Evolutionary conservation across 2,113 vertebrate genomes (phyloP).

Genomic region (Terrapene triunguis): DNA sequence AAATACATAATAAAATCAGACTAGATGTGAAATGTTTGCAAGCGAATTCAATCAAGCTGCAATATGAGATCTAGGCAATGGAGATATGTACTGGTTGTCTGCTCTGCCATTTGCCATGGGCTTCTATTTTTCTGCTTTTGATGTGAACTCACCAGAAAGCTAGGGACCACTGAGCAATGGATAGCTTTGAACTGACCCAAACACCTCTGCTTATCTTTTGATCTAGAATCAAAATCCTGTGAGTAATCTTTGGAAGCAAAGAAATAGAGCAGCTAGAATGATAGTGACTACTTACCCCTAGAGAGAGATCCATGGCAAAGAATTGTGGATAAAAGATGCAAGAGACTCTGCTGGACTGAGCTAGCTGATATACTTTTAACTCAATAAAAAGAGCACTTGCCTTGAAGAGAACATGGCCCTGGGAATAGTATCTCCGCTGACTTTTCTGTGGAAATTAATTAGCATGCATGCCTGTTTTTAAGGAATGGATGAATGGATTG

Average conservation of each 20-base stretch:
- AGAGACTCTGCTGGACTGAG: neutral
- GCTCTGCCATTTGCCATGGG: neutral
- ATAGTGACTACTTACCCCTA: neutral
- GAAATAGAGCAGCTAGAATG: rapidly evolving
- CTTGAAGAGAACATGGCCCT: neutral
- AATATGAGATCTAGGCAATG: neutral
- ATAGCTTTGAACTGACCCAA: neutral
- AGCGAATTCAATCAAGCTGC: neutral
- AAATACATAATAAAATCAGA: neutral
- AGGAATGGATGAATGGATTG: neutral
- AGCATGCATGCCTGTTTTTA: rapidly evolving
- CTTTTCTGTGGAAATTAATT: neutral
- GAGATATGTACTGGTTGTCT: neutral
- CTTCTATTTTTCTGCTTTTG: neutral
- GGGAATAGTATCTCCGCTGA: neutral
- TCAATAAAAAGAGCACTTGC: neutral
- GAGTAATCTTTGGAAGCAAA: neutral
- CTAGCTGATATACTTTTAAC: rapidly evolving
- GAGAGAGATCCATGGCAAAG: rapidly evolving
- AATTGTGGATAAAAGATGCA: neutral
- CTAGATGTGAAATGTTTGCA: neutral
- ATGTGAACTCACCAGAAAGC: neutral
- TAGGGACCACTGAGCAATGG: neutral
- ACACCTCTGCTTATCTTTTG: no score
- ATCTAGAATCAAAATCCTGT: rapidly evolving